Conservation (phyloP, 2,113 vertebrate species). For the Himantopus leucocephalus region DNA sequence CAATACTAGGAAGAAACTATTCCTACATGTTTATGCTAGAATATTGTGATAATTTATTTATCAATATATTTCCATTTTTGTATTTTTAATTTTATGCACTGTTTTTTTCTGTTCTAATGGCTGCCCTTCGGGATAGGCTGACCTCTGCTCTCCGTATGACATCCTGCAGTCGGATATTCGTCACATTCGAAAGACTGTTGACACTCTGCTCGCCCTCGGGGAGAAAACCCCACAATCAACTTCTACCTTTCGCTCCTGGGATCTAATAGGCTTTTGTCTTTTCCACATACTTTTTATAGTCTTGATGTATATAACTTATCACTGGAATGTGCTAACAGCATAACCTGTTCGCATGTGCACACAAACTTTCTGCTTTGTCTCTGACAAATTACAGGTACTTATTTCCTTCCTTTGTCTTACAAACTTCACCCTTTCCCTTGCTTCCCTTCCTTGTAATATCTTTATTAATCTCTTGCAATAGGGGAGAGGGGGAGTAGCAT, state of each 20-base stretch:
- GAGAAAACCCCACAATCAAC: conserved; percentile 83
- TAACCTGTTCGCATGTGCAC: conserved; percentile 75
- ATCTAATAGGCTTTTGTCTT: conserved; percentile 91
- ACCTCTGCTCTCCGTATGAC: conserved; percentile 93
- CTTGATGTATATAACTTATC: conserved; percentile 88
- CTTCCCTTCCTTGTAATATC: conserved; percentile 41
- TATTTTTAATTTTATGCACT: conserved; percentile 80
- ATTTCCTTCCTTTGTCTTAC: conserved; percentile 63
- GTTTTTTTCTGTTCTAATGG: conserved; percentile 79
- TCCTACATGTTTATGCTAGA: conserved; percentile 60
- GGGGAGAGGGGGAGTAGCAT: conserved; percentile 10
- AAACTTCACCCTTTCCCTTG: conserved; percentile 39
- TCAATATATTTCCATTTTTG: conserved; percentile 64
- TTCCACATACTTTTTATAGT: conserved; percentile 89
- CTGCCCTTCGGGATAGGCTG: conserved; percentile 84
- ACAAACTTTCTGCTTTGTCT: conserved; percentile 67
- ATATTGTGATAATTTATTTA: conserved; percentile 65
- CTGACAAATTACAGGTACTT: conserved; percentile 66
- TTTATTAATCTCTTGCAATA: conserved; percentile 43
- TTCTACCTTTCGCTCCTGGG: conserved; percentile 89
- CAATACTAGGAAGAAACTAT: not conserved
- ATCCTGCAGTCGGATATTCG: conserved; percentile 91
- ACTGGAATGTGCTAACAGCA: conserved; percentile 86
- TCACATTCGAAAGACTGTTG: conserved; percentile 84
- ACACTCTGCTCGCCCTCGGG: conserved; percentile 83